Evolutionary conservation across 2,888 invertebrate genomes (phyloP).

Genomic region (Sinopyrophorus schimmeli): DNA sequence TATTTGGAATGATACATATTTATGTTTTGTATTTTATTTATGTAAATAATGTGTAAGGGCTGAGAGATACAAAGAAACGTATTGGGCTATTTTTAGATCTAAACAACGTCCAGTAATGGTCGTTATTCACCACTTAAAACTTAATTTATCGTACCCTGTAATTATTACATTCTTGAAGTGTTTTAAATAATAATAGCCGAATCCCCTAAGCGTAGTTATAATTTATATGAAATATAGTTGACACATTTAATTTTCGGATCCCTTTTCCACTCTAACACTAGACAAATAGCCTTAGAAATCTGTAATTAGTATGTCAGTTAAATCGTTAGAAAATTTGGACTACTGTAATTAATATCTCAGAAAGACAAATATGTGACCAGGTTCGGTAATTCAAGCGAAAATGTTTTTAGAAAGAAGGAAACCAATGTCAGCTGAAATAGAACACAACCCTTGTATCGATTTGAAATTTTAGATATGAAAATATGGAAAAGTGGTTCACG

Average conservation of each 20-base stretch:
- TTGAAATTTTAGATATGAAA: constrained; percentile 14
- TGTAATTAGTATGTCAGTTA: constrained; percentile 9
- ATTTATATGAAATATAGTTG: constrained; percentile 1
- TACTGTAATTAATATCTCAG: constrained; percentile 8
- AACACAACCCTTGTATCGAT: no score
- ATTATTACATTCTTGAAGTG: not conserved
- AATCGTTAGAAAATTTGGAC: constrained; percentile 7
- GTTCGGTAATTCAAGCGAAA: no score
- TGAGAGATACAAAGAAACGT: no score
- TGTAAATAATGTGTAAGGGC: no score
- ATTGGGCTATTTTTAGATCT: no score
- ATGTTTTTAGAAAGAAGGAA: no score
- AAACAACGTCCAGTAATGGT: no score
- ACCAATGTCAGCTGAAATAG: no score
- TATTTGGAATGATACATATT: no score
- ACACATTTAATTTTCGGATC: not conserved
- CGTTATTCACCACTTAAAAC: no score
- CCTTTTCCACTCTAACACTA: not conserved
- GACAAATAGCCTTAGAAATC: constrained; percentile 1
- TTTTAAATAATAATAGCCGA: constrained; percentile 7
- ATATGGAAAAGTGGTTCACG: not conserved
- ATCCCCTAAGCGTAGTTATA: not conserved
- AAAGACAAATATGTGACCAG: constrained; percentile 8
- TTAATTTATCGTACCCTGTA: no score
- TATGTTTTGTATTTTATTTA: no score